Percentiles rank a stretch among this genome's conserved stretches.
These are phyloP conservation scores for Pelodytes ibericus DNA, from an alignment of 2,797 vertebrate species.

Conservation along the genomic window DNA sequence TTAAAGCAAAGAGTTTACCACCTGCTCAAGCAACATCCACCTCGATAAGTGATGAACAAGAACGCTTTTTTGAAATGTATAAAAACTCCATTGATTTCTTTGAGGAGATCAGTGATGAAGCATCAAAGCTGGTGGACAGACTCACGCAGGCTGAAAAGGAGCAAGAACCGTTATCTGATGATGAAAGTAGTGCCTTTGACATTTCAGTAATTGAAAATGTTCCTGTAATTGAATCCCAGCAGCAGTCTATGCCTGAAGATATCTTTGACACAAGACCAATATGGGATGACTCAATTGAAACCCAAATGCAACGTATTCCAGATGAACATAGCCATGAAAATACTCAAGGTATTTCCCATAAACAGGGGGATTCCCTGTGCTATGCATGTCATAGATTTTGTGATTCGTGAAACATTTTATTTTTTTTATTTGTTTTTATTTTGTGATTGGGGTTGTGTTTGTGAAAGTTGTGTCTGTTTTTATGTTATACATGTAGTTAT, in stretches of 20 bases:
- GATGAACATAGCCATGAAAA: constrained; percentile 92
- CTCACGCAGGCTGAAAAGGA: constrained; percentile 89
- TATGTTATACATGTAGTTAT: constrained; percentile 71
- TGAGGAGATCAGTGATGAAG: constrained; percentile 96
- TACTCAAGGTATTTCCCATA: constrained; percentile 96
- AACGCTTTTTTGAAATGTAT: constrained; percentile 78
- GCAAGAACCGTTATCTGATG: constrained; percentile 87
- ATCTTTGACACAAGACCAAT: constrained; percentile 95
- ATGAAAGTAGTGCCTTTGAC: constrained; percentile 92
- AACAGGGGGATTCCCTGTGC: constrained; percentile 85
- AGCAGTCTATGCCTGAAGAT: constrained; percentile 90
- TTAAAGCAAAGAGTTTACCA: constrained; percentile 82
- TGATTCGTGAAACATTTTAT: constrained; percentile 71
- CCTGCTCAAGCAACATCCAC: constrained; percentile 65
- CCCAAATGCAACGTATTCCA: constrained; percentile 98
- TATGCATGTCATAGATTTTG: constrained; percentile 81
- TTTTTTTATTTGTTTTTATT: constrained; percentile 68
- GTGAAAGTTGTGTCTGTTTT: constrained; percentile 75
- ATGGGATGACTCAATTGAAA: constrained; percentile 98
- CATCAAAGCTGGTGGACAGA: constrained; percentile 92
- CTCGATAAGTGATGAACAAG: constrained; percentile 81
- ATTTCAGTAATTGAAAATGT: constrained; percentile 91
- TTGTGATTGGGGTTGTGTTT: constrained; percentile 73
- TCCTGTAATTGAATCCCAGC: constrained; percentile 86
- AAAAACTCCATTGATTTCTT: constrained; percentile 91